These are phyloP conservation scores for Xenopus laevis DNA, from an alignment of 2,113 vertebrate species.

Conservation along the genomic window DNA sequence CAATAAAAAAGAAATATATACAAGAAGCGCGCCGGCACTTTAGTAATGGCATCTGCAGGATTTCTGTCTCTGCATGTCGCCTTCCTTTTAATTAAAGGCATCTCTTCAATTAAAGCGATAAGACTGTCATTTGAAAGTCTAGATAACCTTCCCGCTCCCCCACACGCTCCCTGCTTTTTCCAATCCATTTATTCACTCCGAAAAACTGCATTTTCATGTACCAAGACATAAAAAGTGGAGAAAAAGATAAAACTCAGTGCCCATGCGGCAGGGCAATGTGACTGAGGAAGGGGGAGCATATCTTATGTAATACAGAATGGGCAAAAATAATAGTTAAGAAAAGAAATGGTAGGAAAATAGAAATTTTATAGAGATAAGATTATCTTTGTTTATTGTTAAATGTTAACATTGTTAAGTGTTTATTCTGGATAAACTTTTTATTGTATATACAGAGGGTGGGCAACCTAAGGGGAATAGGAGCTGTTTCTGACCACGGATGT, in stretches of 20 bases:
- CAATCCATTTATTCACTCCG: constrained; percentile 46
- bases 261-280: no score
- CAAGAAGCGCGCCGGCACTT: constrained; percentile 6
- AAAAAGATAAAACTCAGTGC: no score
- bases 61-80: constrained; percentile 43
- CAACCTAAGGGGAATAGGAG: no score
- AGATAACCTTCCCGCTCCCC: constrained; percentile 44
- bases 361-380: no score
- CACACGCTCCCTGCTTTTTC: background rate
- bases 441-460: no score
- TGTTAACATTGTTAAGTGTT: no score
- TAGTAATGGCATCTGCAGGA: constrained; percentile 50
- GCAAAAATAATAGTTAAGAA: background rate
- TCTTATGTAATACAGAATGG: constrained; percentile 11
- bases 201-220: no score
- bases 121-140: constrained; percentile 54
- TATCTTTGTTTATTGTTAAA: no score
- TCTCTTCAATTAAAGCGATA: constrained; percentile 50
- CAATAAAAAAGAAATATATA: constrained; percentile 16
- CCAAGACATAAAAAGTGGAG: no score
- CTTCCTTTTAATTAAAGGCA: constrained; percentile 48
- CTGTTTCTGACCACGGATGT: no score
- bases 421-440: no score
- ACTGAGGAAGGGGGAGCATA: background rate
- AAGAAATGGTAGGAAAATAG: no score